A percentile compares a stretch with the other conserved stretches of the same genome.
phyloP scores from a whole-genome alignment of 2,888 invertebrate genomes.

The Folsomia candida region DNA sequence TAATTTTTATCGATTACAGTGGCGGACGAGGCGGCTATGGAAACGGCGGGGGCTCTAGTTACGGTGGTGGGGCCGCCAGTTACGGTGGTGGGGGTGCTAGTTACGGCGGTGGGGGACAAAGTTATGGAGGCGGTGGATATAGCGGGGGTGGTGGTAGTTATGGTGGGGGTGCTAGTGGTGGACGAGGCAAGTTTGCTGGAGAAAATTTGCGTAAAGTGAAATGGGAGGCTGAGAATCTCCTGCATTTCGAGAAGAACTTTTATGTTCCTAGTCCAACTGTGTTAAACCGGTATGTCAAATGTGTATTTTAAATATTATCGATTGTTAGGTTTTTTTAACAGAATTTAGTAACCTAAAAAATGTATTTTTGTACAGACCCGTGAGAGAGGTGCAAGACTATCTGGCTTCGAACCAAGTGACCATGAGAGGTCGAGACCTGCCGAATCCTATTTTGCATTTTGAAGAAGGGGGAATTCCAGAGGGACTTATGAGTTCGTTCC shows the following conservation, averaged over 20 bases:
- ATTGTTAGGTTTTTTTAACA: no score
- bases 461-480: conserved; percentile 89
- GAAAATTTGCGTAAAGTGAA: conserved; percentile 76
- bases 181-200: conserved; percentile 66
- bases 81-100: conserved; percentile 19
- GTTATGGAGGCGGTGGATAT: conserved; percentile 54
- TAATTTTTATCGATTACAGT: no score
- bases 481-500: conserved; percentile 71
- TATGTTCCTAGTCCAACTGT: conserved; percentile 80
- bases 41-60: conserved; percentile 15
- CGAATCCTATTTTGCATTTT: conserved; percentile 83
- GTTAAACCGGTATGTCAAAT: conserved; percentile 58
- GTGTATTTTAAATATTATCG: not conserved
- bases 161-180: conserved; percentile 56
- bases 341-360: conserved; percentile 5
- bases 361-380: conserved; percentile 55
- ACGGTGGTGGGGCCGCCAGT: conserved; percentile 8
- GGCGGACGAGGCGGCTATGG: conserved; percentile 24
- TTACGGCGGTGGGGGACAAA: no score
- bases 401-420: conserved; percentile 77
- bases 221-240: conserved; percentile 77
- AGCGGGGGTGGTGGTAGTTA: conserved; percentile 56
- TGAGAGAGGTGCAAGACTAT: conserved; percentile 76
- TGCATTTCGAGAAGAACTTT: conserved; percentile 87
- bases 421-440: conserved; percentile 76